A percentile compares a stretch with the other conserved stretches of the same genome.
Evolutionary conservation across 2,797 vertebrate genomes (phyloP).

Genomic region (Trachops cirrhosus): DNA sequence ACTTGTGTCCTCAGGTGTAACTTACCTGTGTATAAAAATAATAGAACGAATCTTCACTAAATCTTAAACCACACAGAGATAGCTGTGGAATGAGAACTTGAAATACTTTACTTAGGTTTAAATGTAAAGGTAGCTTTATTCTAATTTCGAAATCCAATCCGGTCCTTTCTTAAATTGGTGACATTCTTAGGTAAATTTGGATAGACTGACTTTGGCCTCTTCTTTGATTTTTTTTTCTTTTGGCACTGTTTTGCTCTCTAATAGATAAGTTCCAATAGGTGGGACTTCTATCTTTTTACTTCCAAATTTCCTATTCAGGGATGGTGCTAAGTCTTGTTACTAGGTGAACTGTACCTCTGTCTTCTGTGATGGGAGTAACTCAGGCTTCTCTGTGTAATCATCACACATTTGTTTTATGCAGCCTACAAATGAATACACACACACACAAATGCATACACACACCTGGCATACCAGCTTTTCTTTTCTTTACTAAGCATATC

Average conservation of each 20-base stretch:
- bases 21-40: neutral
- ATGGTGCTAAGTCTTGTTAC: neutral
- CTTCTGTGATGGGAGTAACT: neutral
- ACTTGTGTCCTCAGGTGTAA: neutral
- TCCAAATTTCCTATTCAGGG: neutral
- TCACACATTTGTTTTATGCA: neutral
- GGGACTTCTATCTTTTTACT: neutral
- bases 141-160: neutral
- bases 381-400: neutral
- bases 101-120: neutral
- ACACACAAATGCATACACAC: neutral
- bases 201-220: neutral
- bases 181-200: neutral
- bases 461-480: neutral
- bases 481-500: neutral
- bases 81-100: neutral
- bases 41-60: neutral
- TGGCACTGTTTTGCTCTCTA: neutral
- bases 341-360: neutral
- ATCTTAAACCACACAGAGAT: neutral
- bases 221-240: neutral
- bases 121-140: neutral
- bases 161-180: neutral
- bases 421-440: neutral
- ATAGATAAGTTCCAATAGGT: neutral